A percentile compares a stretch with the other conserved stretches of the same genome.
These are phyloP conservation scores for Ctena decussata DNA, from an alignment of 2,888 invertebrate genomes.

Conservation along the genomic window DNA sequence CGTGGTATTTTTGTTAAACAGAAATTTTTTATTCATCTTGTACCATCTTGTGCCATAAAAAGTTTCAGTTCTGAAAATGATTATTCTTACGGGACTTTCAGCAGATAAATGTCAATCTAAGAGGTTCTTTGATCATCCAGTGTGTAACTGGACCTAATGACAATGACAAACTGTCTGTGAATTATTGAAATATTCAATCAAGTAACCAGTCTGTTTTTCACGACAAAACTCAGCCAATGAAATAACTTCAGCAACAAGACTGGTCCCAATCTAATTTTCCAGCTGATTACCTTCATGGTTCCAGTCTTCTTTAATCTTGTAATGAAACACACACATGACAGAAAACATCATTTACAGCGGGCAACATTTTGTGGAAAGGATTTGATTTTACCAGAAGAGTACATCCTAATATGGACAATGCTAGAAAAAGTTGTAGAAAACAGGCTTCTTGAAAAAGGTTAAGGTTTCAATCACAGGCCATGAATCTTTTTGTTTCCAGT, in stretches of 20 bases:
- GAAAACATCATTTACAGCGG: neutral
- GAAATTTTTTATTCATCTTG: neutral
- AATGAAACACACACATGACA: neutral
- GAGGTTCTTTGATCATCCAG: neutral
- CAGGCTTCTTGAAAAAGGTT: too few species aligned
- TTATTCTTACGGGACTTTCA: neutral
- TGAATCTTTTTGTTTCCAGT: too few species aligned
- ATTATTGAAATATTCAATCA: neutral
- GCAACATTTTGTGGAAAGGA: too few species aligned
- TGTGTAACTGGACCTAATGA: neutral
- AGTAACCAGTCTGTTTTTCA: neutral
- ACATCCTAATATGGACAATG: too few species aligned
- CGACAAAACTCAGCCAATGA: neutral
- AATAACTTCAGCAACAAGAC: neutral
- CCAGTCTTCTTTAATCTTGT: neutral
- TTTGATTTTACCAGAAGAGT: too few species aligned
- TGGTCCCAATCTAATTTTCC: neutral
- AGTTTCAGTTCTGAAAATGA: neutral
- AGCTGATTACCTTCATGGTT: neutral
- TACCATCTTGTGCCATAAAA: neutral
- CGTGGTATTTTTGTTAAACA: too few species aligned
- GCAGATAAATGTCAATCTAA: neutral
- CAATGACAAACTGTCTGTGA: neutral
- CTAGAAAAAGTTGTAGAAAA: too few species aligned
- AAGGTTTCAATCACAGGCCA: too few species aligned